A percentile compares a stretch with the other conserved stretches of the same genome.
Conservation (phyloP, 2,797 vertebrate genomes). For the Pagetopsis macropterus region DNA sequence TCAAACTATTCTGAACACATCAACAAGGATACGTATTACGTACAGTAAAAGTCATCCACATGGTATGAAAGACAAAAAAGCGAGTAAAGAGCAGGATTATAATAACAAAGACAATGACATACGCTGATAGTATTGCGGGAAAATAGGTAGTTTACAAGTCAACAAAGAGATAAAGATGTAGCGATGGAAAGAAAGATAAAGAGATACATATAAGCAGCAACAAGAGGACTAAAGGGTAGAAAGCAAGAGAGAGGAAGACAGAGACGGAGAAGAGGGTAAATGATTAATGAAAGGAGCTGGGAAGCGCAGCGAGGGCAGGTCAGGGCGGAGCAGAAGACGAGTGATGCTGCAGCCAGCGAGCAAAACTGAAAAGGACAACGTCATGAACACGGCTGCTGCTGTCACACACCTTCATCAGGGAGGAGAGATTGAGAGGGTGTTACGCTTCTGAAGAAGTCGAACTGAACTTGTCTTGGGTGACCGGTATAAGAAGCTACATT, state of each 20-base stretch:
- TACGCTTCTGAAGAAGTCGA: conserved; percentile 6
- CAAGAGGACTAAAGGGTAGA: conserved; percentile 42
- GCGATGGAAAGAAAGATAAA: conserved; percentile 42
- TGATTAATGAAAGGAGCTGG: conserved; percentile 78
- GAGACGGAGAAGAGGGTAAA: conserved; percentile 60
- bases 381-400: conserved; percentile 44
- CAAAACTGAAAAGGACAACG: conserved; percentile 44
- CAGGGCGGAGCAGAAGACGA: conserved; percentile 58
- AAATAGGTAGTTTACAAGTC: conserved; percentile 44
- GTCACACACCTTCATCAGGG: conserved; percentile 42
- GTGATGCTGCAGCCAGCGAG: conserved; percentile 62
- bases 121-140: conserved; percentile 23
- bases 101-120: conserved; percentile 26
- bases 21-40: neutral
- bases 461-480: neutral
- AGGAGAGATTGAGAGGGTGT: conserved; percentile 7
- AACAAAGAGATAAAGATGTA: conserved; percentile 51
- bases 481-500: neutral
- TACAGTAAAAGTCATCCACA: neutral
- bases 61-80: conserved; percentile 18
- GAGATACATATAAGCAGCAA: conserved; percentile 50
- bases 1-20: conserved; percentile 9
- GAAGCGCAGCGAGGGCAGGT: conserved; percentile 64
- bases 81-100: conserved; percentile 15
- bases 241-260: conserved; percentile 29